These are phyloP conservation scores for Calonectris borealis DNA, from an alignment of 2,113 vertebrate species.

Conservation along the genomic window DNA sequence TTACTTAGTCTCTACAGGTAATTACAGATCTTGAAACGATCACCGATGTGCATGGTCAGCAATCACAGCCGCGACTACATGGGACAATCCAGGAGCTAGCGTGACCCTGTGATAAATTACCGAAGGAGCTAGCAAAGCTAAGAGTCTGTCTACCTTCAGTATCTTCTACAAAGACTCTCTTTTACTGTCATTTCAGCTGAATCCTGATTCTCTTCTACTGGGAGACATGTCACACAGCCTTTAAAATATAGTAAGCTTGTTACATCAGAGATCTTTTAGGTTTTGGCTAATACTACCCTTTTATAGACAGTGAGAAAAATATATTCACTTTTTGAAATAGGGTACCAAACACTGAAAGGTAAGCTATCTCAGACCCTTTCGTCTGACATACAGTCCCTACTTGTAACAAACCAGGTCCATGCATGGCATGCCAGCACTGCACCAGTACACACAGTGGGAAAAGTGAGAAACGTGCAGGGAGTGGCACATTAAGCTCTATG, in stretches of 20 bases:
- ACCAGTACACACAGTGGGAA: background rate
- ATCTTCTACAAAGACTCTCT: background rate
- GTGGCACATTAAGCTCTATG: rapidly evolving
- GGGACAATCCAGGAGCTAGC: background rate
- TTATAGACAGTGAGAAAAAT: background rate
- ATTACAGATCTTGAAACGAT: background rate
- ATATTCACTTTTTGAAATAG: background rate
- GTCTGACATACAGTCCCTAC: background rate
- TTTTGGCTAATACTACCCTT: background rate
- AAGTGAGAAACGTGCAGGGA: background rate
- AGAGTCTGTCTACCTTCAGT: background rate
- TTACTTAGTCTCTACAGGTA: background rate
- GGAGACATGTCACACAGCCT: background rate
- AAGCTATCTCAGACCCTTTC: background rate
- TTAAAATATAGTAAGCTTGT: background rate
- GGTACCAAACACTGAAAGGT: background rate
- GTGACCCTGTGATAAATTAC: background rate
- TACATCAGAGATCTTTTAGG: too few relatives aligned
- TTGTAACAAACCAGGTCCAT: background rate
- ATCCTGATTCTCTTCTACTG: background rate
- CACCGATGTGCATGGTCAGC: background rate
- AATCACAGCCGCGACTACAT: background rate
- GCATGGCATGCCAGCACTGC: background rate
- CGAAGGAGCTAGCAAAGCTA: background rate
- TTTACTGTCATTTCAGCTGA: background rate